These are phyloP conservation scores for Turnix velox DNA, from an alignment of 2,113 vertebrate genomes.

Conservation along the genomic window DNA sequence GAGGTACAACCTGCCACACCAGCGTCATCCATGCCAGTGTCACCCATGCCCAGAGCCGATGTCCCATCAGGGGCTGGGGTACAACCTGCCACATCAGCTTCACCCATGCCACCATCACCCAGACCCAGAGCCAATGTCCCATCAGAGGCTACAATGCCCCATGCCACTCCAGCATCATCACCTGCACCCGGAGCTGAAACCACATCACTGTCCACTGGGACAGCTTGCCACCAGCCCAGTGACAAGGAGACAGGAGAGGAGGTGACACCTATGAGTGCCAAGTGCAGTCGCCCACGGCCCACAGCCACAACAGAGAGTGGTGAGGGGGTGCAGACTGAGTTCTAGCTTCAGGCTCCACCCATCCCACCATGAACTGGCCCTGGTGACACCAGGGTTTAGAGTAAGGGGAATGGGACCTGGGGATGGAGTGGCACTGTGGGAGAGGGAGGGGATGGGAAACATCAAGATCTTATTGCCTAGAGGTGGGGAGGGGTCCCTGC, in stretches of 20 bases:
- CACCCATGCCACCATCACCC: background rate
- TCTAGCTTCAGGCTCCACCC: slow-evolving; percentile 24
- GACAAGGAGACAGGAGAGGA: slow-evolving; percentile 66
- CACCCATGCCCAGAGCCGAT: background rate
- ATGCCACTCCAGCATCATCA: background rate
- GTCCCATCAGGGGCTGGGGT: background rate
- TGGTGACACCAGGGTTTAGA: background rate
- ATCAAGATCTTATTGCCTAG: background rate
- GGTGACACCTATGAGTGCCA: background rate
- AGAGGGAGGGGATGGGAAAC: background rate
- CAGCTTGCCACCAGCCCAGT: slow-evolving; percentile 36
- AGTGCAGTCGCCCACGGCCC: background rate
- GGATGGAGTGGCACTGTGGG: background rate
- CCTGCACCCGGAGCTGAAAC: background rate
- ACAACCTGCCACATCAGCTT: rapidly evolving
- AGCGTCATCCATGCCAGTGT: background rate
- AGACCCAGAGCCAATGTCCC: background rate
- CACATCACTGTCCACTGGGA: background rate
- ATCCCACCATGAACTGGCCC: background rate
- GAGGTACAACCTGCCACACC: rapidly evolving
- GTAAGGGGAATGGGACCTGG: background rate
- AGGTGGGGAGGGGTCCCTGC: background rate
- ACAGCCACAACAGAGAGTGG: slow-evolving; percentile 39
- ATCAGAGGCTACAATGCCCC: background rate
- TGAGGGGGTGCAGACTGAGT: slow-evolving; percentile 72